Evolutionary conservation across 2,797 vertebrate genomes (phyloP).

Genomic region (Urosaurus nigricauda): DNA sequence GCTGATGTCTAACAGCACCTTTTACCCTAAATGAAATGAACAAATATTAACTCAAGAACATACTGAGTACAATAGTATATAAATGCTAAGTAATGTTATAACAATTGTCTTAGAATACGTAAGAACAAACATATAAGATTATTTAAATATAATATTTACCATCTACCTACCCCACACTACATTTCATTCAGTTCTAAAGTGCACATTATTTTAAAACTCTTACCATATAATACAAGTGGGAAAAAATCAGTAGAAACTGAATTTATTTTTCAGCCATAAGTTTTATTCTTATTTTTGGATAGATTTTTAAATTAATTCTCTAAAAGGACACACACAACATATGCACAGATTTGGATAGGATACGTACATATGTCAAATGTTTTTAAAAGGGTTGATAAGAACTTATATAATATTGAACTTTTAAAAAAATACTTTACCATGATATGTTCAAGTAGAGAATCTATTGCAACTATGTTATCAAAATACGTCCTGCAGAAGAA

Average conservation of each 20-base stretch:
- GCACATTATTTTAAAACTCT: not conserved
- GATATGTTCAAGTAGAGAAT: conserved; percentile 99
- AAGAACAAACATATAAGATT: no score
- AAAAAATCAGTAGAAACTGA: not conserved
- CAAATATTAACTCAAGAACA: no score
- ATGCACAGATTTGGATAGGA: conserved; percentile 24
- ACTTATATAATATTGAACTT: conserved; percentile 25
- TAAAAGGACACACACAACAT: not conserved
- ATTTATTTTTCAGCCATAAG: conserved; percentile 18
- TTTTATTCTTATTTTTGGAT: not conserved
- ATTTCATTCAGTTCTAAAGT: not conserved
- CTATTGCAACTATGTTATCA: conserved; percentile 99
- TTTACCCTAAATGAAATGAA: no score
- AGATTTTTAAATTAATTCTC: not conserved
- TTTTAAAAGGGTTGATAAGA: not conserved
- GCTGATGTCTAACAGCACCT: no score
- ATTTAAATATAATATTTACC: not conserved
- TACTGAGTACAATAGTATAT: no score
- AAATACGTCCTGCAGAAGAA: conserved; percentile 95
- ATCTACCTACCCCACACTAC: not conserved
- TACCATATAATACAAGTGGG: not conserved
- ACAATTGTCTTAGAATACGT: no score
- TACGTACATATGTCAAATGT: not conserved
- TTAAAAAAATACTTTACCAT: conserved; percentile 88
- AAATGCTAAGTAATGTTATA: no score